Conservation (phyloP, 2,888 invertebrate species). For the Ceraclea dissimilis region DNA sequence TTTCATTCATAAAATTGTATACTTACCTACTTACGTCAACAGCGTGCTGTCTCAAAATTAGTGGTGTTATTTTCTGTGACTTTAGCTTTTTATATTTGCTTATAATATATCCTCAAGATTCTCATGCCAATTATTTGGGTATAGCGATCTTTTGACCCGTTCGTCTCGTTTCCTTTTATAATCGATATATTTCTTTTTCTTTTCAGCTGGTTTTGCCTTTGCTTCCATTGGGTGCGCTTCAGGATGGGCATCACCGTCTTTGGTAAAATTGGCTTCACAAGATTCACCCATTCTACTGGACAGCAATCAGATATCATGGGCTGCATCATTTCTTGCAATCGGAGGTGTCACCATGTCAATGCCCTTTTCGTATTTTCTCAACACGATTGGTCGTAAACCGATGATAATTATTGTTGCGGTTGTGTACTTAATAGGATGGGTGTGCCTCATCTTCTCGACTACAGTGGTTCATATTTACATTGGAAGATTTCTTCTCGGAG, state of each 20-base stretch:
- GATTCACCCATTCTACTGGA: conserved; percentile 20
- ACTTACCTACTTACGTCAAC: no score
- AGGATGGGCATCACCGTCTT: conserved; percentile 24
- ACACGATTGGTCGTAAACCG: conserved; percentile 22
- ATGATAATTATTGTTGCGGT: conserved; percentile 19
- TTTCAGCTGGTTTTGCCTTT: conserved; percentile 23
- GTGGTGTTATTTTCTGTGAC: no score
- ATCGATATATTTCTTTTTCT: conserved; percentile 2
- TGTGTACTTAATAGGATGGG: conserved; percentile 20
- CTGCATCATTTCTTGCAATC: conserved; percentile 22
- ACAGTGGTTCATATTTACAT: conserved; percentile 20
- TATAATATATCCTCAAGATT: no score
- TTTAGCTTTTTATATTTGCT: no score
- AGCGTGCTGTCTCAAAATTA: no score
- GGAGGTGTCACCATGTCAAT: conserved; percentile 22
- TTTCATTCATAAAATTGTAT: no score
- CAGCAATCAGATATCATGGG: conserved; percentile 23
- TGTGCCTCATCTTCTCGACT: conserved; percentile 18
- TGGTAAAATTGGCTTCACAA: conserved; percentile 20
- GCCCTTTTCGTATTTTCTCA: conserved; percentile 23
- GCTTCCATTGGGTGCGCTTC: conserved; percentile 18
- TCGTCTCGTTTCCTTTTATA: no score
- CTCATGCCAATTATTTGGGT: no score
- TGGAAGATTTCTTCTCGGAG: conserved; percentile 22
- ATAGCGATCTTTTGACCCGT: no score